Evolutionary conservation across 2,888 invertebrate genomes (phyloP).

Genomic region (Ganaspis brasiliensis): DNA sequence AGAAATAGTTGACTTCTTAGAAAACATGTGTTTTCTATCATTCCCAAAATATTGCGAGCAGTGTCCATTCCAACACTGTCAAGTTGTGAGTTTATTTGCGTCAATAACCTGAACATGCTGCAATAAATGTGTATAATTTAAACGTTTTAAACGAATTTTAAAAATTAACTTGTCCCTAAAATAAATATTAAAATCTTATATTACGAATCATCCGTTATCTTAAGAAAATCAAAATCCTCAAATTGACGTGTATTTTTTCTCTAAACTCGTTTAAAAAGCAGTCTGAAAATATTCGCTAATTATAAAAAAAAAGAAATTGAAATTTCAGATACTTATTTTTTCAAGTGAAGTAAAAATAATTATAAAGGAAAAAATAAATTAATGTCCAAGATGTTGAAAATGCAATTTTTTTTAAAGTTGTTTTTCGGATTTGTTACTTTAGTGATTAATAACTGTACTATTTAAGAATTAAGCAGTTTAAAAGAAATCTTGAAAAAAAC

Average conservation of each 20-base stretch:
- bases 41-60: conserved; percentile 22
- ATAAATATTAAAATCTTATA: background rate
- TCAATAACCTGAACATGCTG: conserved; percentile 31
- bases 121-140: background rate
- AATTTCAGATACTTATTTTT: no score
- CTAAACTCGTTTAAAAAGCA: background rate
- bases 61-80: conserved; percentile 21
- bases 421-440: no score
- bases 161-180: background rate
- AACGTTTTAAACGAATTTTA: no score
- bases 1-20: conserved; percentile 20
- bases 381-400: no score
- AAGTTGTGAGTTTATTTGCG: conserved; percentile 27
- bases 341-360: no score
- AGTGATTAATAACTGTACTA: no score
- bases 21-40: conserved; percentile 40
- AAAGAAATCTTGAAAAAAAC: no score
- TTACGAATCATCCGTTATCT: background rate
- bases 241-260: background rate
- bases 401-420: no score
- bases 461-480: no score
- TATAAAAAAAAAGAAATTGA: no score
- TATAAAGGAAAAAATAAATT: no score
- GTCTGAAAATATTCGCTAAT: no score
- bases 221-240: background rate